Evolutionary conservation across 2,113 vertebrate genomes (phyloP).

Genomic region (Vulpes vulpes): DNA sequence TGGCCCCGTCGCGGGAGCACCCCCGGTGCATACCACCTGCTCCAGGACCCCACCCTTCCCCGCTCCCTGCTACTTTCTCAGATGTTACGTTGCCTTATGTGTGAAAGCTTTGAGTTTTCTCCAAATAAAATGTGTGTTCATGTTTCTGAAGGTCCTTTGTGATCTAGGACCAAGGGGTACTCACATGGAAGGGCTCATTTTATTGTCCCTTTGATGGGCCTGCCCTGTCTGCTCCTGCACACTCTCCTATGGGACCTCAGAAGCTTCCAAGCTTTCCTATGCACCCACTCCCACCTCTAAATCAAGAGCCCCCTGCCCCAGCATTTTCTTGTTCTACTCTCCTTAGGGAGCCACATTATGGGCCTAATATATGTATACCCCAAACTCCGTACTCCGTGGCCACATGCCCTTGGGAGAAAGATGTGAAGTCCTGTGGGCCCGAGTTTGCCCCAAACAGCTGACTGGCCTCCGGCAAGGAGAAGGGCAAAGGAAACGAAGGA

Average conservation of each 20-base stretch:
- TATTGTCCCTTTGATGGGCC: not conserved
- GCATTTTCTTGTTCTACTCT: not conserved
- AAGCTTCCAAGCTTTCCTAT: not conserved
- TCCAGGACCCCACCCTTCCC: not conserved
- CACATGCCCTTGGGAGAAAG: not conserved
- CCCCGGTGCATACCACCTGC: not conserved
- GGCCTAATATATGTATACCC: not conserved
- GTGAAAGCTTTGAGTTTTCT: not conserved
- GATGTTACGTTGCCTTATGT: not conserved
- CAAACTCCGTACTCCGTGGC: not conserved
- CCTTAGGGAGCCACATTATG: not conserved
- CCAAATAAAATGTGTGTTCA: not conserved
- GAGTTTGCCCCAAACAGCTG: not conserved
- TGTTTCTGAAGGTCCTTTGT: not conserved
- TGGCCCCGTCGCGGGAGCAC: accelerated
- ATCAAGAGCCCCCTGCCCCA: not conserved
- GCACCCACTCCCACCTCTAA: not conserved
- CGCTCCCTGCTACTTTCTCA: not conserved
- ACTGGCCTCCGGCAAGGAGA: not conserved
- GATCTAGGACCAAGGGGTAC: not conserved
- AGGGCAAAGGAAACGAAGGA: not conserved
- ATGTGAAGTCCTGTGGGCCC: not conserved
- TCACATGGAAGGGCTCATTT: not conserved
- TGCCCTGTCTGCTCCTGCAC: not conserved
- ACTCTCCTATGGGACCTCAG: not conserved